phyloP scores from a whole-genome alignment of 1,140 invertebrate genomes.

The Agrypnia vestita region DNA sequence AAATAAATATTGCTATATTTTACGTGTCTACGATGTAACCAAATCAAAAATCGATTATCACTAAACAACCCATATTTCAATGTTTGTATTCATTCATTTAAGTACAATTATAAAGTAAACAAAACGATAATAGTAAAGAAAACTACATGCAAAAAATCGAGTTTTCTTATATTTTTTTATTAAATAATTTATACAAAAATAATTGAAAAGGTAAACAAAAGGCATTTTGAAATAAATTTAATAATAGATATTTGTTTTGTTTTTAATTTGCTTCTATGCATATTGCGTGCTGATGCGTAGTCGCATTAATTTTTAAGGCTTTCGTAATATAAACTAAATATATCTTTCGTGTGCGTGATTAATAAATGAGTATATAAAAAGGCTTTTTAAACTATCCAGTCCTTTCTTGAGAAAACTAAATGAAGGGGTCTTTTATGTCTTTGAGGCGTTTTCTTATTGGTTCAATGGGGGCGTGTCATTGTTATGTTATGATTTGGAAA shows the following conservation, averaged over 20 bases:
- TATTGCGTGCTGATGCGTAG: neutral
- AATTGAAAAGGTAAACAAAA: too few species aligned
- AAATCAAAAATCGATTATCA: too few species aligned
- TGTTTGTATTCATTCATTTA: too few species aligned
- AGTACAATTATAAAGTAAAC: too few species aligned
- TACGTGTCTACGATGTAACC: neutral
- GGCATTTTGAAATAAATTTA: too few species aligned
- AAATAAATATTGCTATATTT: neutral
- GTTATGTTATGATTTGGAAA: conserved; percentile 24
- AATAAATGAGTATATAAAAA: neutral
- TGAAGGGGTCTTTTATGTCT: neutral
- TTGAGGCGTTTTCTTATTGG: neutral
- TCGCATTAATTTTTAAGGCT: neutral
- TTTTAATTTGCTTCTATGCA: neutral
- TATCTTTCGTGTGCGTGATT: neutral
- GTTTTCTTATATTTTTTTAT: too few species aligned
- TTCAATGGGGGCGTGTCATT: conserved; percentile 1
- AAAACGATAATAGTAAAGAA: too few species aligned
- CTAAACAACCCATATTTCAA: too few species aligned
- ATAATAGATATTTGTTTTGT: too few species aligned
- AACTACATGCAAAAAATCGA: too few species aligned
- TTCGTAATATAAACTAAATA: neutral
- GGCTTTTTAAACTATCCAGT: neutral
- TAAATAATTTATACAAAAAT: too few species aligned
- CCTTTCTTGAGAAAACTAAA: neutral